Evolutionary conservation across 2,888 invertebrate genomes (phyloP), one percentile per base, ranked within the genome.

Genomic region (Caenorhabditis virilis): DNA sequence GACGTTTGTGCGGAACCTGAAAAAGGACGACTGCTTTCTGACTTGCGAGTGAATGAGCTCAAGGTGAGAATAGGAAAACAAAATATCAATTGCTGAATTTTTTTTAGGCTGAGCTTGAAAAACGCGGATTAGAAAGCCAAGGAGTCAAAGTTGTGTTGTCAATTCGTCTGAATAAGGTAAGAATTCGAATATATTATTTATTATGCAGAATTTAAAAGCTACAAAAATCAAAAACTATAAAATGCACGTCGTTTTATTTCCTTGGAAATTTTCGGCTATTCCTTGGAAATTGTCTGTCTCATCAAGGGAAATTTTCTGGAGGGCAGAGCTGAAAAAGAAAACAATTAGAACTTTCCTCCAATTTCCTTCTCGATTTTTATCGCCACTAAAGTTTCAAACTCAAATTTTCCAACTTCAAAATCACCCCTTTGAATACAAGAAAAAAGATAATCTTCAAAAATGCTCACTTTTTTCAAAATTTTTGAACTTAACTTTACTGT

Each of bases 141-240:
- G 95, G 91, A 84, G 85, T 93, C 25, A 91, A 93, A 79, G 88
- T 91, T 0, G 92, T 92, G 83, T 86, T 93, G 56, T 87, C 90
- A 39, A 91, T 92, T 20, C 88, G 93, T 33, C 86, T 95, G 36
- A 88, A 89, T 0, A 92, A 94, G 85, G 88, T 79, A 38, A 45
- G 64, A 39, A 23, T 11, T 42, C 11, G 11, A 18, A 15, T 5
- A 4, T 39, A 16, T 33, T 35, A 23, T 23, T 25, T 42, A 38
- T 30, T 9, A 9, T 30, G 6, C 30, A 9, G 13, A 6, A 30
- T 30, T 30, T 33, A 51, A 52, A 58, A 25, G 25, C 46, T 35
- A 48, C 36, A 35, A 25, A 35, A 51, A 33, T 38, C n/a, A 9
- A 18, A 4, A 18, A 38, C 38, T 38, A 38, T 7, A 18, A 5